Evolutionary conservation across 2,888 invertebrate species (phyloP).

Genomic region (Athalia cordata): DNA sequence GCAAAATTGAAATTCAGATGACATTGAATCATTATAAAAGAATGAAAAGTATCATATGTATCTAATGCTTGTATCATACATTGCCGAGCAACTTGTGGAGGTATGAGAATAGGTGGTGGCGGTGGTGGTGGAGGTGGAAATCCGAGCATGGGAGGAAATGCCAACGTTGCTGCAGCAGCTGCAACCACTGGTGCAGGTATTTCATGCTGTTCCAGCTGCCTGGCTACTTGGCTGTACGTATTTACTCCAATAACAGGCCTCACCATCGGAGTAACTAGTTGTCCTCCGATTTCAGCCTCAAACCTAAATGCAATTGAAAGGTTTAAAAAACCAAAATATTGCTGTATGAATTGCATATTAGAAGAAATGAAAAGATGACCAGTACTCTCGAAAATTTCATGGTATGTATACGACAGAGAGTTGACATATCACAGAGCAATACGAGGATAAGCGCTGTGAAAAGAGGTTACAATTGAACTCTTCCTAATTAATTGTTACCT

Average conservation of each 20-base stretch:
- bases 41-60: slow-evolving; percentile 35
- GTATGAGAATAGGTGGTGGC: slow-evolving; percentile 81
- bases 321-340: background rate
- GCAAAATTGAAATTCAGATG: slow-evolving; percentile 38
- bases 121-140: slow-evolving; percentile 81
- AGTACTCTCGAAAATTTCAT: too few species aligned
- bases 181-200: slow-evolving; percentile 70
- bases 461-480: background rate
- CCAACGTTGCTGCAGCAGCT: slow-evolving; percentile 70
- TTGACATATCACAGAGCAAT: too few species aligned
- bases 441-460: too few species aligned
- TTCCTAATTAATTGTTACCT: slow-evolving; percentile 84
- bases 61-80: slow-evolving; percentile 57
- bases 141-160: slow-evolving; percentile 76
- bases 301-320: slow-evolving; percentile 77
- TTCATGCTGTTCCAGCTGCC: slow-evolving; percentile 79
- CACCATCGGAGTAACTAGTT: slow-evolving; percentile 75
- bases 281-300: slow-evolving; percentile 89
- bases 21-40: background rate
- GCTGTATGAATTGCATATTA: too few species aligned
- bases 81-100: slow-evolving; percentile 79
- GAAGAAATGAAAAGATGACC: too few species aligned
- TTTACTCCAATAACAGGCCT: slow-evolving; percentile 84
- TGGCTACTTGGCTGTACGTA: slow-evolving; percentile 82
- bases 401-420: too few species aligned